These are phyloP conservation scores for Pao palembangensis DNA, from an alignment of 2,113 vertebrate genomes.

Conservation along the genomic window DNA sequence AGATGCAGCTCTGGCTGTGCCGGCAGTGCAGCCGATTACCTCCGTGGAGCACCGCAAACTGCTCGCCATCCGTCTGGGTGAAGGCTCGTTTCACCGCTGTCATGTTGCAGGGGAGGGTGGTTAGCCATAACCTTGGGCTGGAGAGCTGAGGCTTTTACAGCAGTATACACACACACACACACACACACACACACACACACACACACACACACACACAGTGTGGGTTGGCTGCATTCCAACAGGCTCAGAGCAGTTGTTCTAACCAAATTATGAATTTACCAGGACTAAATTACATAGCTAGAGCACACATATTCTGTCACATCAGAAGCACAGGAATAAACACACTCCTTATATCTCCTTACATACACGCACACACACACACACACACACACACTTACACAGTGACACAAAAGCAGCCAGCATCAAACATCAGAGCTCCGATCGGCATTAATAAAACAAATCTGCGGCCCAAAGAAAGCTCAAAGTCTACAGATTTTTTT, in stretches of 20 bases:
- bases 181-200: neutral
- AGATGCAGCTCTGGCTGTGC: constrained; percentile 67
- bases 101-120: constrained; percentile 27
- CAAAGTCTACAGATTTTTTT: constrained; percentile 27
- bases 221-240: constrained; percentile 65
- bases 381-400: constrained; percentile 14
- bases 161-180: neutral
- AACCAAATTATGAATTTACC: constrained; percentile 72
- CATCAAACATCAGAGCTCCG: constrained; percentile 49
- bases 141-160: constrained; percentile 25
- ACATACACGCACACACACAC: constrained; percentile 7
- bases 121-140: constrained; percentile 49
- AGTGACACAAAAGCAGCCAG: constrained; percentile 23
- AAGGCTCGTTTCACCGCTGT: constrained; percentile 25
- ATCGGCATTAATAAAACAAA: constrained; percentile 42
- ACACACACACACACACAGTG: constrained; percentile 20
- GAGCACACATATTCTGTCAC: constrained; percentile 60
- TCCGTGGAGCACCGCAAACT: constrained; percentile 35
- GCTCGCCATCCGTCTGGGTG: constrained; percentile 59
- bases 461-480: constrained; percentile 1
- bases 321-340: constrained; percentile 43
- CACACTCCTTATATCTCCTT: constrained; percentile 22
- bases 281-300: constrained; percentile 65
- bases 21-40: constrained; percentile 72
- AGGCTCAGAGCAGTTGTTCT: constrained; percentile 64